Conservation (phyloP, 2,797 vertebrate species). For the Gephyroberyx darwinii region DNA sequence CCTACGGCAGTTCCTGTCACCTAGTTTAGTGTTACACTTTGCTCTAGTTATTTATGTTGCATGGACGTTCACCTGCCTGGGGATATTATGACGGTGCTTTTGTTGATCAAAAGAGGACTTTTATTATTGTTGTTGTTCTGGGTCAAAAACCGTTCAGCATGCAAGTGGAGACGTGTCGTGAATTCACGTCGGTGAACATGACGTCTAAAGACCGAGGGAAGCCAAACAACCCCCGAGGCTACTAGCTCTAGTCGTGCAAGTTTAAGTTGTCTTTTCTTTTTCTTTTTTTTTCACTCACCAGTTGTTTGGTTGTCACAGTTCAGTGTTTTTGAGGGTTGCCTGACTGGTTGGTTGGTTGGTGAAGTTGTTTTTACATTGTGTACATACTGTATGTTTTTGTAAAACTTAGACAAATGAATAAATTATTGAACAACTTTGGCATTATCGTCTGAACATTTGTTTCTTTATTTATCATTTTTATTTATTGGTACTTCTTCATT, state of each 20-base stretch:
- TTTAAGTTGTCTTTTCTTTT: constrained; percentile 10
- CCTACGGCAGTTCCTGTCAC: constrained; percentile 10
- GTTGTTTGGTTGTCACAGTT: constrained; percentile 37
- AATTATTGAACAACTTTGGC: constrained; percentile 72
- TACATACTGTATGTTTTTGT: constrained; percentile 61
- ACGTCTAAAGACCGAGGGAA: neutral
- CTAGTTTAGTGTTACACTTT: constrained; percentile 18
- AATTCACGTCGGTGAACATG: neutral
- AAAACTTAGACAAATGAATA: constrained; percentile 67
- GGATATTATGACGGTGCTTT: constrained; percentile 34
- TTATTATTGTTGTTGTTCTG: constrained; percentile 1
- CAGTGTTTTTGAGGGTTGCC: constrained; percentile 27
- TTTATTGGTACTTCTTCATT: neutral
- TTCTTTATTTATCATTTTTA: neutral
- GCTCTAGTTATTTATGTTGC: constrained; percentile 36
- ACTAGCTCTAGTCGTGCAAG: constrained; percentile 19
- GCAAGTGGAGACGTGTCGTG: neutral
- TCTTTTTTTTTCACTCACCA: constrained; percentile 1
- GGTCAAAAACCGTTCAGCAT: neutral
- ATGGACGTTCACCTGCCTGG: constrained; percentile 43
- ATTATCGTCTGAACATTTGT: neutral
- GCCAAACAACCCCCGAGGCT: neutral
- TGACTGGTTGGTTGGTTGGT: constrained; percentile 6
- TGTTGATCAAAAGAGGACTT: constrained; percentile 50
- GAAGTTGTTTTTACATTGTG: constrained; percentile 52